Evolutionary conservation across 2,113 vertebrate genomes (phyloP).

Genomic region (Gadus macrocephalus): DNA sequence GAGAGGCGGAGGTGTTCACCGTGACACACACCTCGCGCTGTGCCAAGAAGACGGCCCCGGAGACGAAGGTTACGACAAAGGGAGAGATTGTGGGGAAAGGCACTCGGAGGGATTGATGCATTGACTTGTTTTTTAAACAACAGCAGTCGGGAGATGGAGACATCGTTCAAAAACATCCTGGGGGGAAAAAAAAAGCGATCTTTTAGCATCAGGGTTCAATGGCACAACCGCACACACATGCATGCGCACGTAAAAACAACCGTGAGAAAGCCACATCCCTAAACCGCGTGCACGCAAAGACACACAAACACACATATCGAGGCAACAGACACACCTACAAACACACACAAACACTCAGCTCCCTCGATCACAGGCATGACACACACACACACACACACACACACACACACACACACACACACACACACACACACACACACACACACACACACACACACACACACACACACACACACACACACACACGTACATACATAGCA

Average conservation of each 20-base stretch:
- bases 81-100: constrained; percentile 17
- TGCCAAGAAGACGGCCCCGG: too few relatives aligned
- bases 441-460: constrained; percentile 9
- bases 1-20: too few relatives aligned
- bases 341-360: constrained; percentile 6
- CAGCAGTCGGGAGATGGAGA: neutral
- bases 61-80: constrained; percentile 18
- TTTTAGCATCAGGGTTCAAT: neutral
- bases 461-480: constrained; percentile 1
- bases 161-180: neutral
- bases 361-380: constrained; percentile 1
- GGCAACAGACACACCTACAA: too few relatives aligned
- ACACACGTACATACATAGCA: neutral
- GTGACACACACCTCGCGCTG: too few relatives aligned
- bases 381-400: too few relatives aligned
- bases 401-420: too few relatives aligned
- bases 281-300: constrained; percentile 6
- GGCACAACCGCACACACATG: constrained; percentile 23
- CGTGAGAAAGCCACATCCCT: neutral
- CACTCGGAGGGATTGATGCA: neutral
- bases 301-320: constrained; percentile 6
- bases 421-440: constrained; percentile 18
- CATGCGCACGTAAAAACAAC: neutral
- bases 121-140: neutral
- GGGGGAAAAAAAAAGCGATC: neutral